Percentiles rank a stretch among this genome's conserved stretches.
phyloP scores from a whole-genome alignment of 2,113 vertebrate species.

The Alectura lathami region DNA sequence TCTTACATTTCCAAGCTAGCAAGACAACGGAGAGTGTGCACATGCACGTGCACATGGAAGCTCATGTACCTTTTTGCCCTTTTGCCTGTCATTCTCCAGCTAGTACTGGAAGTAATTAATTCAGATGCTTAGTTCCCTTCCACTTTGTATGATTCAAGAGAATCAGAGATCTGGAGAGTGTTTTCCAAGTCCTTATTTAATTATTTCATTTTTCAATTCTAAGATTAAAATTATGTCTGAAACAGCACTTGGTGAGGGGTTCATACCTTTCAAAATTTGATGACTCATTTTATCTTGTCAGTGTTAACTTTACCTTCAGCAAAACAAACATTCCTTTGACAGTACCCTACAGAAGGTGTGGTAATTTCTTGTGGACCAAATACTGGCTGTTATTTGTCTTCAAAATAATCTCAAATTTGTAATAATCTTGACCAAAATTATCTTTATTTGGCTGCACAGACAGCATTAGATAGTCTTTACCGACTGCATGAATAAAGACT shows the following conservation, averaged over 20 bases:
- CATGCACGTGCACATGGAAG: accelerated
- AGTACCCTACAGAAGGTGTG: background rate
- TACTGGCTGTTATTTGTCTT: background rate
- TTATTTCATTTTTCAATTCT: background rate
- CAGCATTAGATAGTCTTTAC: background rate
- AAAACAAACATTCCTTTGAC: background rate
- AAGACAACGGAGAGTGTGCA: background rate
- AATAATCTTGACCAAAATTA: background rate
- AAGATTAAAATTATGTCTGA: background rate
- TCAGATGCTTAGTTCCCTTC: background rate
- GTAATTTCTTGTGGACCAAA: background rate
- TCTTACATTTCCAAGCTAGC: background rate
- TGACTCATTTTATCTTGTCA: background rate
- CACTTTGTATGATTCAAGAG: background rate
- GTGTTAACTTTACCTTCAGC: background rate
- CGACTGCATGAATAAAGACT: accelerated
- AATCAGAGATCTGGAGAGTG: background rate
- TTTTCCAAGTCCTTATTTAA: background rate
- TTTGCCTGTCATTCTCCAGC: background rate
- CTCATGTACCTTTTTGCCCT: background rate
- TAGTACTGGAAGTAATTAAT: background rate
- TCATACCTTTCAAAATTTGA: background rate
- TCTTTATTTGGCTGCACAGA: background rate
- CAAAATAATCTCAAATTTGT: background rate
- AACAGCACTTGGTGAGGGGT: background rate